Evolutionary conservation across 1,140 invertebrate species (phyloP), one percentile per base, ranked within the genome.

Genomic region (Euwallacea fornicatus): DNA sequence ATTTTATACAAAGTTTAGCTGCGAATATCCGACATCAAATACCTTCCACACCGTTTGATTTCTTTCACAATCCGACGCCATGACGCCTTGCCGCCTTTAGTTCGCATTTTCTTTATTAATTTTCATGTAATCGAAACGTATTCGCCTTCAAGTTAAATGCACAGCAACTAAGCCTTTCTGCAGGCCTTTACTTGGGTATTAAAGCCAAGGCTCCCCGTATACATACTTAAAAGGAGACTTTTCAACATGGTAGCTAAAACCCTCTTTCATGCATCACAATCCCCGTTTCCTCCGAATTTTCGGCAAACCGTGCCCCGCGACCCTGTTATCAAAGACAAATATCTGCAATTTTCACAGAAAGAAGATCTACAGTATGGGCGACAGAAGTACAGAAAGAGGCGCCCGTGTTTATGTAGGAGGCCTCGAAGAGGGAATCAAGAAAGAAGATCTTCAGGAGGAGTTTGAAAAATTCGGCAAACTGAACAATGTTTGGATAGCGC

Each of bases 401-500:
- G 92, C 91, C 72, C 86, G 92, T 75, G 91, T 95, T 42, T 95
- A 94, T 82, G 92, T 95, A 63, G 93, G 93, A 73, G 92, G 92
- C 75, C 86, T 94, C 70, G 89, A 87, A 76, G 91, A 93, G 78
- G 88, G 87, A 78, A 89, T 94, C 76, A 94, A 93, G 82, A 94
- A 94, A 80, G 93, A 95, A 83, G 93, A 95, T 81, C 82, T 95
- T 46, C 93, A 96, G 94, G 84, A 86, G 95, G 78, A 96, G 93
- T 84, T 98, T 91, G 81, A 96, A 76, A 84, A 86, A 74, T 87
- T 84, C 76, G 86, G 80, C 42, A 81, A 81, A 77, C 84, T 94
- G 71, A 91, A 90, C 77, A 94, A 89, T 82, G 93, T 96, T 10
- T 97, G 95, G 95, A 94, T 97, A 70, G 95, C 95, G 43, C 90